Conservation (phyloP, 2,797 vertebrate species). For the Knipowitschia caucasica region DNA sequence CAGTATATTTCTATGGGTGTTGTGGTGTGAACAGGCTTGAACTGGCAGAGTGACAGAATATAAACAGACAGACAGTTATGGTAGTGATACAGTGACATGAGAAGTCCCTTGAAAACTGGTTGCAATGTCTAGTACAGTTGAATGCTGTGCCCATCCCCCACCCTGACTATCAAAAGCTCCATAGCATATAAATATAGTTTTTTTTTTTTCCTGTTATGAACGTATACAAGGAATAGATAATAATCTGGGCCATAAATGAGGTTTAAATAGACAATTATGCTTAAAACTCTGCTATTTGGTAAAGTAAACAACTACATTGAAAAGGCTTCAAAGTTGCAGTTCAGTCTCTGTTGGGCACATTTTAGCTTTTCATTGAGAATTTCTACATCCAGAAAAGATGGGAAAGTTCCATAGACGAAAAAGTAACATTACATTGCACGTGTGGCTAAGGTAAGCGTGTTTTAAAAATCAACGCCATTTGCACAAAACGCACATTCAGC, state of each 20-base stretch:
- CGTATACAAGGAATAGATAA: no score
- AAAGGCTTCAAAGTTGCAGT: constrained; percentile 42
- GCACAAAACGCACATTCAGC: constrained; percentile 35
- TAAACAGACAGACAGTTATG: constrained; percentile 35
- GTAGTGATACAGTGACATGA: constrained; percentile 52
- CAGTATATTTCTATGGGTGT: neutral
- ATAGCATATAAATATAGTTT: constrained; percentile 36
- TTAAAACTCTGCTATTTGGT: no score
- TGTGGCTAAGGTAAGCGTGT: constrained; percentile 51
- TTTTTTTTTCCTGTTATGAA: constrained; percentile 8
- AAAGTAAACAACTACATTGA: constrained; percentile 8
- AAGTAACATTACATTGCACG: constrained; percentile 60
- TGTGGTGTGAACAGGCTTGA: neutral
- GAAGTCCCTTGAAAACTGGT: constrained; percentile 42
- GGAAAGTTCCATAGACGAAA: constrained; percentile 16
- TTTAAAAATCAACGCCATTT: constrained; percentile 44
- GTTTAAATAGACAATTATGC: no score
- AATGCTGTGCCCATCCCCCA: constrained; percentile 57
- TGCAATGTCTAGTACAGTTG: constrained; percentile 55
- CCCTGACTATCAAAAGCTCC: constrained; percentile 50
- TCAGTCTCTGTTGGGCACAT: constrained; percentile 9
- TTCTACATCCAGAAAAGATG: neutral
- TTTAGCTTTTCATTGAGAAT: neutral
- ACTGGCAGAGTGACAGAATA: constrained; percentile 12
- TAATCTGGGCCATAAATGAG: no score